Evolutionary conservation across 1,140 invertebrate species (phyloP), one percentile per base, ranked within the genome.

Genomic region (Brachionus paranguensis): DNA sequence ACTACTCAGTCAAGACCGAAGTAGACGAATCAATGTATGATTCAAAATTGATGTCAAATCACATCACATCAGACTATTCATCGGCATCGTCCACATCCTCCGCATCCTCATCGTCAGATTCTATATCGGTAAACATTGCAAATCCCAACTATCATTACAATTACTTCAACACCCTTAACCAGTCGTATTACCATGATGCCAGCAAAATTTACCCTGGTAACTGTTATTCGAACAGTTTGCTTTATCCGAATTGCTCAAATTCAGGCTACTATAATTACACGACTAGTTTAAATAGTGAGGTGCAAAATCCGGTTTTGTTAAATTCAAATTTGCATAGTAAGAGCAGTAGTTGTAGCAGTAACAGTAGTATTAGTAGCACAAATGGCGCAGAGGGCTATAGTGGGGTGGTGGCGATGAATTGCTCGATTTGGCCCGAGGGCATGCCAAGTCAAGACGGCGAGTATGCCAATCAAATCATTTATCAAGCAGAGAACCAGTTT

Each of bases 311-410:
- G 27, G 43, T 76, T 47, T 50, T 76, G 27, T 50, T 76, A 10
- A 47, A 76, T 76, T 37, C 72, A 24, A 76, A 76, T 72, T 43
- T 72, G 20, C 68, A 72, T 43, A 72, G 68, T 43, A 72, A 72
- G 33, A 72, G 41, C 41, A 72, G 68, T 72, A 72, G 68, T 72
- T 72, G 68, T 43, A 72, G 68, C 17, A 72, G 68, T 50, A 76
- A 76, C 47, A 76, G 72, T 50, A 76, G 72, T 53, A 50, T 47
- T 76, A 76, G 72, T 76, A 76, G 70, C 20, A 45, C 70, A 45
- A 74, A 20, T 74, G 41, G 70, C 3, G 41, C 70, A 8, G 41
- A 50, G 11, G 27, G 4, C 27, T 50, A 76, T 50, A 33, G 43
- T 50, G 72, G 72, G 7, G 10, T 50, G 20, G 43, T 4, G 4